Evolutionary conservation across 2,113 vertebrate genomes (phyloP), one percentile per base, ranked within the genome.

Genomic region (Loxodonta africana): DNA sequence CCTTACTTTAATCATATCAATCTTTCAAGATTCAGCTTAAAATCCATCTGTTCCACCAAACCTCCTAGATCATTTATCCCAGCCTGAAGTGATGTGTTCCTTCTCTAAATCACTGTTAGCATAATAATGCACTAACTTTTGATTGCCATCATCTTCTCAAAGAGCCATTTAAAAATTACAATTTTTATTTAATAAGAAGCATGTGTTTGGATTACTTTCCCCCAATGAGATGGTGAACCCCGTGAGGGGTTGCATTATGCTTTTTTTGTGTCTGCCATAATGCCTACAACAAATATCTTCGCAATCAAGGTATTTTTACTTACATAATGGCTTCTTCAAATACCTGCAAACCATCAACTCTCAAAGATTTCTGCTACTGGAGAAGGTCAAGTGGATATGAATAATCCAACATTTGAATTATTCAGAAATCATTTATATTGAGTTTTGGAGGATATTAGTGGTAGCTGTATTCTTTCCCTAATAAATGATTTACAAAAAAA

Each of bases 341-440:
- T 94, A 95, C 83, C 63, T 90, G 41, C 28, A 94, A 93, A 95
- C 83, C 82, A 92, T 94, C 87, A 97, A 51, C 92, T 95, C 78
- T 94, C 90, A 96, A 88, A 96, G 69, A 91, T 90, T 95, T 97
- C 83, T 91, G 53, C 63, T 83, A 71, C 63, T 83, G 48, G 77
- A 96, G 88, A 97, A 96, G 76, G 81, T 97, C 97, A 95, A 90
- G 53, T 95, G 57, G 57, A 71, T 94, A 92, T 84, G 73, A 97
- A 95, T 92, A 95, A 95, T 90, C 94, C 33, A 96, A 97, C 84
- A 97, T 87, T 94, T 97, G 87, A 97, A 95, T 95, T 95, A 96
- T 97, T 96, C 10, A 91, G 88, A 95, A 95, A 91, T 94, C 41
- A 74, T 88, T 97, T 85, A 85, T 93, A 69, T 95, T 87, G 92